Evolutionary conservation across 1,140 invertebrate species (phyloP), one percentile per base, ranked within the genome.

Genomic region (Belonocnema kinseyi): DNA sequence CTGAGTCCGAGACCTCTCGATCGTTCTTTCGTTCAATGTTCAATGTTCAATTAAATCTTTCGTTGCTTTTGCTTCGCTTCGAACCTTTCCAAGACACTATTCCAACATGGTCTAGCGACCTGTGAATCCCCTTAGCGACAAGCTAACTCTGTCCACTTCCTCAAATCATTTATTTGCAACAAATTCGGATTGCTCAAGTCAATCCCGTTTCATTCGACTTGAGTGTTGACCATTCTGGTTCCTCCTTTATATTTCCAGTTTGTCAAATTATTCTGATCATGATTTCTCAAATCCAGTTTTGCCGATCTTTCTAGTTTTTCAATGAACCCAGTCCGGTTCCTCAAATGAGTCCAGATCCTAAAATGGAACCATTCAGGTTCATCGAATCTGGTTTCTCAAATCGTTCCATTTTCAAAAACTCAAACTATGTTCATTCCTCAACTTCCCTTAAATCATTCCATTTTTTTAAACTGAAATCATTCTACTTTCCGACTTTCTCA

Each of bases 41-140:
- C 40, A 46, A 46, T 46, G 40, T 46, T 46, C 40, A 46, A 46
- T 46, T 46, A 5, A 46, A 46, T 46, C 40, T 51, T 50, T 46
- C 26, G 70, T 40, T 77, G 50, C 77, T 50, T 66, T 80, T 40
- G 33, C 58, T 66, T 50, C 53, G n/a, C 72, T 50, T 26, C 73
- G 58, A 73, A 61, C 74, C 10, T 46, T 46, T 10, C 40, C 7
- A 46, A 46, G 7, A 11, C 40, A 46, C 56, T 76, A 73, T 79
- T 79, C 76, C 14, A 66, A 33, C 61, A 77, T 76, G 74, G 78
- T 61, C 56, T 61, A 61, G 56, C 56, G 26, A 61, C 56, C 14
- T n/a, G 61, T 66, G 61, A 66, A 66, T 66, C 61, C 61, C 61
- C 61, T 46, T 46, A 66, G 33, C 61, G 61, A 66, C 61, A 66